Base-by-base conservation (phyloP, 37 sponge, comb jelly and placozoan genomes). In the Bolinopsis microptera region DNA sequence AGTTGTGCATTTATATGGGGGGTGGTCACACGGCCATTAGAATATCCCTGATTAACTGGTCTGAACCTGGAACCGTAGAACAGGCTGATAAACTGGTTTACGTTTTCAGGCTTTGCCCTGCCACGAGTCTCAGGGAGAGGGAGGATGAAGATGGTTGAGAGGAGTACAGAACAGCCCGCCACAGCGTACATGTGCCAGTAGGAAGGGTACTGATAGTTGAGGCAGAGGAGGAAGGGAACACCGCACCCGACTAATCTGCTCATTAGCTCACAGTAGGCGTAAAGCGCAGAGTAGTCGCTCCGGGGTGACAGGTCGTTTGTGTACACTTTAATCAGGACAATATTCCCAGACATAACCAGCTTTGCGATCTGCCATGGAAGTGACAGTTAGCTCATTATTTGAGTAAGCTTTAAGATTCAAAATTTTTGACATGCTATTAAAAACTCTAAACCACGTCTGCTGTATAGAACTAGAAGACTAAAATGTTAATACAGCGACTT, bases 161-260 rank as follows among this genome's bases (percentile, higher is more conserved):
- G 26, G n/a, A 72, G 31, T 5, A 72, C 75, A n/a, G 75, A n/a
- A 72, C 75, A 8, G 3, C 75, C 75, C 5, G 75, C 75, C 75
- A 72, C 75, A 21, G 75, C 75, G 26, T 72, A 72, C n/a, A 72
- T 28, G 31, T 30, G 26, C 75, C 75, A n/a, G 75, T 72, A 72
- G 26, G 5, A 3, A 5, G 3, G 5, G 26, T n/a, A 72, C 61
- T 48, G 61, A 48, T 48, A 48, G 26, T 72, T 72, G 31, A 72
- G 75, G 31, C 13, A 72, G 75, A 72, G 75, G 75, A 72, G 75
- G 75, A 72, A 72, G 31, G 75, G 75, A 30, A 72, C 75, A 3
- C 75, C 75, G 31, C 27, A 30, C n/a, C 75, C 75, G 5, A 72
- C 75, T 5, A 72, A 5, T 28, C 75, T 8, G 75, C 2, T 21